phyloP scores from a whole-genome alignment of 35 echinoderm and acorn worm species.

The Ptychodera flava region DNA sequence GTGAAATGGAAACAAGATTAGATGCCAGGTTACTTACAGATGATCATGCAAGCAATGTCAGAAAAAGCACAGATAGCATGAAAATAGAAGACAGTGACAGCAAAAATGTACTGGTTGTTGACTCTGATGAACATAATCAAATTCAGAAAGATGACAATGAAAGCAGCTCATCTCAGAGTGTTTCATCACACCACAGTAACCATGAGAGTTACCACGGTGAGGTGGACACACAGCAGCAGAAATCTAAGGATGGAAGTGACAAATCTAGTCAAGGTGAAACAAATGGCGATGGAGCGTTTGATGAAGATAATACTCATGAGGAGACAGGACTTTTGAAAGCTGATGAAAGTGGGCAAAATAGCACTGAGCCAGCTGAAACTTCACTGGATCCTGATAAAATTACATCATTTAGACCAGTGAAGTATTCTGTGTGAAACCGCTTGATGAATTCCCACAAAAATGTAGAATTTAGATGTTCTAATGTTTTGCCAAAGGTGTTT shows the following conservation, averaged over 20 bases:
- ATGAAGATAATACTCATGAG: background rate
- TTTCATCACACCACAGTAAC: background rate
- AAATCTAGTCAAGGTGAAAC: background rate
- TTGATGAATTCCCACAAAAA: no score
- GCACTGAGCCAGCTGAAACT: background rate
- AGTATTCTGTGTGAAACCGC: constrained; percentile 1
- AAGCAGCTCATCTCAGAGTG: background rate
- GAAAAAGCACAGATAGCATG: background rate
- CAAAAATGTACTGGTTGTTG: background rate
- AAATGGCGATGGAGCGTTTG: background rate
- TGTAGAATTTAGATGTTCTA: no score
- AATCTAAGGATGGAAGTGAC: background rate
- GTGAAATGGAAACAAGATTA: background rate
- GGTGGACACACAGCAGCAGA: background rate
- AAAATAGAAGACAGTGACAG: background rate
- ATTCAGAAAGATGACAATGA: background rate
- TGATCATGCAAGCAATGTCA: no score
- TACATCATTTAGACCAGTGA: background rate
- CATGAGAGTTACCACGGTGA: background rate
- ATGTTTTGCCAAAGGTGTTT: no score
- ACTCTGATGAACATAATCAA: background rate
- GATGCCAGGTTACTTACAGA: background rate
- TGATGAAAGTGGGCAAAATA: background rate
- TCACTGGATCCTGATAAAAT: background rate
- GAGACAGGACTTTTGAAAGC: background rate